These are phyloP conservation scores for Eulemur rubriventer DNA, from an alignment of 2,797 vertebrate genomes.

Conservation along the genomic window DNA sequence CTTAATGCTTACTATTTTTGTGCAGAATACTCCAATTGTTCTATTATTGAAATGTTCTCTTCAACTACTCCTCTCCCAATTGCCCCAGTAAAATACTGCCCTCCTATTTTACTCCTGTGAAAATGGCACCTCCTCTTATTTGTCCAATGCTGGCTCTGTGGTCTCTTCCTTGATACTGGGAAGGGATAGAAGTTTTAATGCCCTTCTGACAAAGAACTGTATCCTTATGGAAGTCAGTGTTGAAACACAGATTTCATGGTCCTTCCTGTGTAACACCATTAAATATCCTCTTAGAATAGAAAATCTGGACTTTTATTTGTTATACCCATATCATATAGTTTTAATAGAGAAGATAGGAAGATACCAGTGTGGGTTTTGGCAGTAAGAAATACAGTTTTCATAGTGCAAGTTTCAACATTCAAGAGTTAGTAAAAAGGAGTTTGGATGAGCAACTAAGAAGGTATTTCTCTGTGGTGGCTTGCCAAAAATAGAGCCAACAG, in stretches of 20 bases:
- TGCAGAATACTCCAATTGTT: background rate
- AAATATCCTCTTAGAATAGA: background rate
- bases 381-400: background rate
- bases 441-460: background rate
- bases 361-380: background rate
- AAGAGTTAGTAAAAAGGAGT: background rate
- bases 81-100: background rate
- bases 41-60: background rate
- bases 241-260: background rate
- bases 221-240: background rate
- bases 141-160: background rate
- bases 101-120: background rate
- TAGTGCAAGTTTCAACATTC: background rate
- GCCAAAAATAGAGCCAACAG: background rate
- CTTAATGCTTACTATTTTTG: background rate
- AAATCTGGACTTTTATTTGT: background rate
- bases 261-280: background rate
- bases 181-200: background rate
- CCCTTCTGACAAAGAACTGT: background rate
- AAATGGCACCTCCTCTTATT: background rate
- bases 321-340: background rate
- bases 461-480: background rate
- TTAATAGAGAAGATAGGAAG: background rate
- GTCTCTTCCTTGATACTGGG: background rate
- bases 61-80: background rate